Evolutionary conservation across 2,888 invertebrate species (phyloP), one percentile per base, ranked within the genome.

Genomic region (Hydropsyche betteni): DNA sequence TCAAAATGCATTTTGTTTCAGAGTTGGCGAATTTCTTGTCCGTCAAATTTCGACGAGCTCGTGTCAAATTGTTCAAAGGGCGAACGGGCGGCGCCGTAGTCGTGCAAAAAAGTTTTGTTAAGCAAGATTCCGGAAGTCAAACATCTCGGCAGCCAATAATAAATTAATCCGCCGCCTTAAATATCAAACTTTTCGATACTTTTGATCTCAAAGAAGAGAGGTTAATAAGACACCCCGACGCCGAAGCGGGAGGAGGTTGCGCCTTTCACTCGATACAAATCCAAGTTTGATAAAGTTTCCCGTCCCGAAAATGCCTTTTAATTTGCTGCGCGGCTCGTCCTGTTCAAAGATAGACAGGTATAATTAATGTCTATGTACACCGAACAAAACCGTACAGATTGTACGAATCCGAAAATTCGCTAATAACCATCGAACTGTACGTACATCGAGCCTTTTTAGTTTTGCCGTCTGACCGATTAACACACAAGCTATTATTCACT

Each of bases 121-220:
- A 16, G 58, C 52, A 72, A 72, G 72, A 72, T 72, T 72, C 72
- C 72, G 52, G 72, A 77, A 78, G 78, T 78, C 78, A 78, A 78
- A 78, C 74, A 78, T 73, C 61, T 75, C 72, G 71, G 75, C 73
- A 75, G 75, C 73, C 78, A 74, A 78, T 78, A 78, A 78, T 76
- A 76, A 78, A 78, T 78, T 76, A 78, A 78, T 78, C 74, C 76
- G 78, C 76, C 76, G 77, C 75, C 75, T 77, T 75, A 77, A 77
- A 77, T 75, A 75, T 75, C 75, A 77, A 78, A 78, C 75, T 78
- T 77, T 78, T 76, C 78, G 76, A 78, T 78, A 78, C 78, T 78
- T 78, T 78, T 76, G 75, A 77, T 78, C 77, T 76, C 68, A 75
- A 69, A 69, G 74, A 61, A 33, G 75, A 69, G 72, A 68, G 69